phyloP scores from a whole-genome alignment of 2,113 vertebrate species.

The Cranoglanis bouderius region DNA sequence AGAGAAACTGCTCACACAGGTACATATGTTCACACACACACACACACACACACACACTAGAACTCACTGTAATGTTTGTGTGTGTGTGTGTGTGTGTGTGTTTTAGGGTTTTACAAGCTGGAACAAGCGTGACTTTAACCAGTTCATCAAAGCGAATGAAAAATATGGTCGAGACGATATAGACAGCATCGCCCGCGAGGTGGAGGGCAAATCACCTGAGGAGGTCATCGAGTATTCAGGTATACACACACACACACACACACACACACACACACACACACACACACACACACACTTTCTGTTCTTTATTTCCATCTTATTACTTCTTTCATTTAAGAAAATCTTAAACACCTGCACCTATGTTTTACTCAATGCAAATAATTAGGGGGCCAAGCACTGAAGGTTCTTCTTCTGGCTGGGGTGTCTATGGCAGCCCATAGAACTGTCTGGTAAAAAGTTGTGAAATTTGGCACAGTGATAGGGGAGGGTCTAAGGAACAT shows the following conservation, averaged over 20 bases:
- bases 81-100: slow-evolving; percentile 12
- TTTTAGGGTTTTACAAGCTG: slow-evolving; percentile 86
- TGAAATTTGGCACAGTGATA: no score
- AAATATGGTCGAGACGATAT: slow-evolving; percentile 88
- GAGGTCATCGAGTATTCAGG: slow-evolving; percentile 90
- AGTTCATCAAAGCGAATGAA: slow-evolving; percentile 91
- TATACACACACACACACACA: slow-evolving; percentile 59
- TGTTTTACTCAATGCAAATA: not conserved
- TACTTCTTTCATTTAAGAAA: not conserved
- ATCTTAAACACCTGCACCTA: not conserved
- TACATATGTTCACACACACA: slow-evolving; percentile 51
- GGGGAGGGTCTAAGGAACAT: no score
- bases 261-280: slow-evolving; percentile 41
- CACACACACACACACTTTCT: slow-evolving; percentile 6
- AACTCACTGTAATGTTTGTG: not conserved
- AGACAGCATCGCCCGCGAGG: slow-evolving; percentile 86
- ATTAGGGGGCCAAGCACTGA: no score
- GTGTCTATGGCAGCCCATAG: no score
- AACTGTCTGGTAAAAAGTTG: no score
- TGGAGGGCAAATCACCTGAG: slow-evolving; percentile 86
- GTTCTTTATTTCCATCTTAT: not conserved
- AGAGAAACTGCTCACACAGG: slow-evolving; percentile 85
- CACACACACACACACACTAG: slow-evolving; percentile 12
- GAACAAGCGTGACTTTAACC: slow-evolving; percentile 91
- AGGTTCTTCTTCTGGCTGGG: no score